Conservation (phyloP, 35 echinoderm and acorn worm genomes). For the Ophioderma brevispina region DNA sequence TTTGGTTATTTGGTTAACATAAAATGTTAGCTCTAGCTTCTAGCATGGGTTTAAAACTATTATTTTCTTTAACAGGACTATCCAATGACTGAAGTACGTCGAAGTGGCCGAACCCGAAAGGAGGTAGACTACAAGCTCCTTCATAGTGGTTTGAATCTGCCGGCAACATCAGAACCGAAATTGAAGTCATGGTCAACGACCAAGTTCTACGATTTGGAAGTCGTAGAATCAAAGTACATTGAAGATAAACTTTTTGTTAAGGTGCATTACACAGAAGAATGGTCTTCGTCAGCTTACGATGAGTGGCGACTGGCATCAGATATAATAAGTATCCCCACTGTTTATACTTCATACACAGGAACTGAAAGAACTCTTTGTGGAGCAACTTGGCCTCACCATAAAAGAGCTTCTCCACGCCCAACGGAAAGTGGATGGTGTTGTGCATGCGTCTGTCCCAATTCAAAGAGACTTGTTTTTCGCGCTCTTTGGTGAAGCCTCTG, state of each 20-base stretch:
- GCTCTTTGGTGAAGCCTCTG: neutral
- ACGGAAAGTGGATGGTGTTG: slow-evolving; percentile 49
- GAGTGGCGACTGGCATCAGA: slow-evolving; percentile 38
- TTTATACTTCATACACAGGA: slow-evolving; percentile 36
- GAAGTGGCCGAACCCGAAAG: neutral
- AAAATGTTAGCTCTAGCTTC: no score
- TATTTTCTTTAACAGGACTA: neutral
- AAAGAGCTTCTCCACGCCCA: slow-evolving; percentile 54
- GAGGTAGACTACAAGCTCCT: neutral
- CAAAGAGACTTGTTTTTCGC: neutral
- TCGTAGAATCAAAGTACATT: slow-evolving; percentile 38
- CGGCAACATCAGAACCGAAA: neutral
- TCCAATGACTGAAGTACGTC: neutral
- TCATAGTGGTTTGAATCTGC: neutral
- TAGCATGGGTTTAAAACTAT: no score
- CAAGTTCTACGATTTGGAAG: slow-evolving; percentile 30
- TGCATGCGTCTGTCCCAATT: slow-evolving; percentile 23
- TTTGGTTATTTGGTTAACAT: no score
- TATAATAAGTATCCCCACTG: slow-evolving; percentile 37
- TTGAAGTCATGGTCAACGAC: slow-evolving; percentile 47
- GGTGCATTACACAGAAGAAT: slow-evolving; percentile 46
- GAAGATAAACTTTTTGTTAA: slow-evolving; percentile 44
- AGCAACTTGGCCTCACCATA: slow-evolving; percentile 28
- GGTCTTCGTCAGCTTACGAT: slow-evolving; percentile 32
- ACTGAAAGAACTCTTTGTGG: neutral